Evolutionary conservation across 2,113 vertebrate genomes (phyloP), one percentile per base, ranked within the genome.

Genomic region (Collichthys lucidus): DNA sequence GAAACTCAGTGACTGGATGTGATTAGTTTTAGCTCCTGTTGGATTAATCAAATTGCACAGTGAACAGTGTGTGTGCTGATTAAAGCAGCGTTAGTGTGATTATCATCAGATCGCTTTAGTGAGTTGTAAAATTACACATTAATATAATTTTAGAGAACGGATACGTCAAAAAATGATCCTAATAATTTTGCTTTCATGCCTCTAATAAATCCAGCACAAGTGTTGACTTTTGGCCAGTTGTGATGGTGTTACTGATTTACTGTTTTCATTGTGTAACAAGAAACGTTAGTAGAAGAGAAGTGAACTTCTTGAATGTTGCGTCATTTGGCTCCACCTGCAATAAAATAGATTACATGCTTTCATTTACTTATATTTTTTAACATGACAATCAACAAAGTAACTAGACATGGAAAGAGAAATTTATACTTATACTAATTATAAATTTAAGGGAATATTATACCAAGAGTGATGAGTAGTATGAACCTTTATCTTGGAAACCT

Each of bases 61-160:
- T 42, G n/a, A 59, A 49, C 63, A 77, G 53, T 26, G 55, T 59
- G 49, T 17, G n/a, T 24, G 73, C 29, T 24, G 49, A 53, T 35
- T 35, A 44, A 49, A 59, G 42, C 4, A 22, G 17, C n/a, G 49
- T 11, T 56, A 8, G 35, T 35, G 44, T 4, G 19, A 3, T 40
- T 50, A 26, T 50, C 24, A 26, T 55, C n/a, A 15, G 15, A 20
- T 42, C 20, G 26, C 29, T 63, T 74, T 9, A 53, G 49, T 44
- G 29, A 16, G 42, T 35, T 61, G 24, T 20, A 60, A 61, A 56
- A 59, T 47, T 47, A 40, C 42, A 59, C 3, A 40, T 10, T 8
- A 35, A 60, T 44, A 10, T 55, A 1, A 42, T 42, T 52, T 52
- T 42, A 40, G 29, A 63, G 31, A 35, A 35, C 31, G 7, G 31